Base-by-base conservation (phyloP, 2,888 invertebrate species). In the Troides aeacus region DNA sequence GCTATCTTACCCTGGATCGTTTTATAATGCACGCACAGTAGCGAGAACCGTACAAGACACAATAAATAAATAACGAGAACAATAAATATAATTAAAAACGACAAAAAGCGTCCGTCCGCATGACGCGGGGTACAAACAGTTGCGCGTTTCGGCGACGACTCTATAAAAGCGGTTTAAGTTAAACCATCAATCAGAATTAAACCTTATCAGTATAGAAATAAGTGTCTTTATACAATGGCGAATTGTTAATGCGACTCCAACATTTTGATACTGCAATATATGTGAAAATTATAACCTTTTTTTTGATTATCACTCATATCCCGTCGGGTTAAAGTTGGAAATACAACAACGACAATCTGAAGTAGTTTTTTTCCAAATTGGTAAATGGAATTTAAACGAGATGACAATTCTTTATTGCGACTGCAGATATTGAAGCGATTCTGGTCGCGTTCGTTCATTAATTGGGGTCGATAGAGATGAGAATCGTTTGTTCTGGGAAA, bases 21-120 rank as follows among this genome's bases (percentile, higher is more conserved):
- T 46, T 46, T 88, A 87, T 88, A 88, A 89, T 81, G 85, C 86
- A 87, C 86, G 88, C 87, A 89, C 90, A 84, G 90, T 90, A 91
- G 90, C 89, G 81, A 81, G 85, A 85, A 84, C 80, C 81, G 82
- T 78, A 83, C 82, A 86, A 86, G 86, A 87, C 82, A 88, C 88
- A 88, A 89, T 88, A 89, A 91, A 91, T 88, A 90, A 89, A 89
- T 90, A 90, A 89, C 83, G 85, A 88, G 85, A 89, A 91, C 90
- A 89, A 91, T 91, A 90, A 91, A 90, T 91, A 90, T 91, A 90
- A 91, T 90, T 91, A 90, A 90, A 88, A 87, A 86, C 87, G 86
- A 90, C 87, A 90, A 92, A 90, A 89, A 90, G 86, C 87, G 87
- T 86, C 85, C 87, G 87, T 88, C 88, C 85, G 80, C 87, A 87